A percentile compares a stretch with the other conserved stretches of the same genome.
phyloP scores from a whole-genome alignment of 2,888 invertebrate genomes.

The Pocota personata region DNA sequence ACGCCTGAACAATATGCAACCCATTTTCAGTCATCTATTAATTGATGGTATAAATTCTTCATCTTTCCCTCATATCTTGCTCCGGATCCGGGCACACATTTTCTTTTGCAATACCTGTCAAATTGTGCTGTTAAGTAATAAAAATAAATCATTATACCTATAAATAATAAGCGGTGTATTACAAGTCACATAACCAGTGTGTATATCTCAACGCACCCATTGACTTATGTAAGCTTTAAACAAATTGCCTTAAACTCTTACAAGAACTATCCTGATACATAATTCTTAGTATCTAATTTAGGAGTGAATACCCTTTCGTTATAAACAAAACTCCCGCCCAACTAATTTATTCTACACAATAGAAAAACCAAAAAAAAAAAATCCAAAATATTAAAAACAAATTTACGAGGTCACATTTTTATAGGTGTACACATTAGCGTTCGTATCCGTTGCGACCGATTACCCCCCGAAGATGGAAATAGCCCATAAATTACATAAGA shows the following conservation, averaged over 20 bases:
- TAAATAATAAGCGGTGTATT: no score
- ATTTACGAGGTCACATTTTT: conserved; percentile 71
- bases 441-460: conserved; percentile 49
- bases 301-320: conserved; percentile 44
- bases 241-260: conserved; percentile 1
- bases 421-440: conserved; percentile 50
- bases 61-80: no score
- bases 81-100: no score
- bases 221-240: background rate
- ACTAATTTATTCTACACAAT: conserved; percentile 53
- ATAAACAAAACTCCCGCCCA: conserved; percentile 62
- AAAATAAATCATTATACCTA: no score
- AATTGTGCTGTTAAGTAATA: no score
- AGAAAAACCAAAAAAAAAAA: conserved; percentile 15
- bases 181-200: background rate
- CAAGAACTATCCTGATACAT: background rate
- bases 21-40: no score
- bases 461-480: conserved; percentile 67
- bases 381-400: conserved; percentile 56
- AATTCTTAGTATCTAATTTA: background rate
- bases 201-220: background rate
- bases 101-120: no score
- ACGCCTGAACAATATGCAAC: no score
- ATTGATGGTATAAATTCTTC: no score
- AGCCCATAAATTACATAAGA: conserved; percentile 65